Base-by-base conservation (phyloP, 2,888 invertebrate species). In the Amiota communis region DNA sequence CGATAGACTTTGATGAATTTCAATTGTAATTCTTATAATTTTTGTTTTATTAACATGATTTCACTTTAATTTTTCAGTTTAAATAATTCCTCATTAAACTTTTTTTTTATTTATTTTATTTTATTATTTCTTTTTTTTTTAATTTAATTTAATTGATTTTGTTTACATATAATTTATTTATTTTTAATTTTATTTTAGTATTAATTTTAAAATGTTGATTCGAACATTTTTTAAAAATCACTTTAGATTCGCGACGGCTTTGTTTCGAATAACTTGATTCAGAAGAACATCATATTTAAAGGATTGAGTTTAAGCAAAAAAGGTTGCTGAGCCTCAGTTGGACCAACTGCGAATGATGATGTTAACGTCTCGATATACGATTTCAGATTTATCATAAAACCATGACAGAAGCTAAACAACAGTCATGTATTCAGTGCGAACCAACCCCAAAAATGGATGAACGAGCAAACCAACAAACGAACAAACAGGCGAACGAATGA, bases 321-420 rank as follows among this genome's bases (percentile, higher is more conserved):
- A 48, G 51, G 70, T 49, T 65, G 53, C 70, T 76, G 78, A 77
- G 73, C 78, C 59, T 76, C 76, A 71, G 11, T 49, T 74, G 77
- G 49, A 51, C 23, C 63, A 61, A 73, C 68, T 72, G 74, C 70
- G 70, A 72, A 84, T 81, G 85, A 85, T 87, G 87, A 84, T 87
- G 87, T 87, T 87, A 83, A 81, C 86, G 83, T 85, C 85, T 85
- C 86, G 88, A 87, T 86, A 81, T 87, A 84, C 87, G 81, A 86
- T 87, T 86, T 84, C 81, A 86, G 87, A 87, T 87, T 88, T 88
- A 87, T 87, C 87, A 87, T 86, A 87, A 86, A 87, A 87, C 84
- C 87, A 81, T 84, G 86, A 87, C 86, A 86, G 82, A 78, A 83
- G 84, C 86, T 86, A 82, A 86, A 83, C 81, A 68, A 80, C 65